Percentiles rank a stretch among this genome's conserved stretches.
phyloP scores from a whole-genome alignment of 1,140 invertebrate genomes.

The Leptopilina clavipes region DNA sequence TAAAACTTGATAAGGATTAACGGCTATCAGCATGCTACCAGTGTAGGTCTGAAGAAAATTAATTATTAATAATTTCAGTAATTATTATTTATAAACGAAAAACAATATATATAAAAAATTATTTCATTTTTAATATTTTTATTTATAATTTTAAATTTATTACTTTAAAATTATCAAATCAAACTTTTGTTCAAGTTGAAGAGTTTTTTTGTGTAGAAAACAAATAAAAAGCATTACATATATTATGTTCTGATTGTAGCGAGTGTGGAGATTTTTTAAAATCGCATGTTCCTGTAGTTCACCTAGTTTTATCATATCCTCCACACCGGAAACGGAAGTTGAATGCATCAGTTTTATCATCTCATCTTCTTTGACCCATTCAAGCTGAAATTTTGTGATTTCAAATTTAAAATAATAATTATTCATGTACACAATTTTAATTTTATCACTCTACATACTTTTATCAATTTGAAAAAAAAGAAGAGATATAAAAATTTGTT shows the following conservation, averaged over 20 bases:
- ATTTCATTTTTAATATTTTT: not conserved
- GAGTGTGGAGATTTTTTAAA: constrained; percentile 94
- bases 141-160: too few species aligned
- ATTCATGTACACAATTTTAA: not conserved
- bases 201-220: not conserved
- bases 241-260: constrained; percentile 98
- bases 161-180: not conserved
- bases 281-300: constrained; percentile 99
- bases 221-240: constrained; percentile 86
- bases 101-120: too few species aligned
- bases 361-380: constrained; percentile 93
- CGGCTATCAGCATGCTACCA: constrained; percentile 97
- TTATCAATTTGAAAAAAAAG: not conserved
- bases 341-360: constrained; percentile 98
- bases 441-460: not conserved
- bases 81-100: too few species aligned
- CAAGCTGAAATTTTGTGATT: constrained; percentile 77
- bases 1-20: constrained; percentile 98
- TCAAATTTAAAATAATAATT: not conserved
- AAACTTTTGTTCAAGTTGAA: too few species aligned
- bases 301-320: constrained; percentile 98
- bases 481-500: too few species aligned
- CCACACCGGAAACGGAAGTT: constrained; percentile 96
- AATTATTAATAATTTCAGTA: too few species aligned
- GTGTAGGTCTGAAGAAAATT: constrained; percentile 92